Conservation (phyloP, 2,888 invertebrate genomes). For the Diadegma fenestrale region DNA sequence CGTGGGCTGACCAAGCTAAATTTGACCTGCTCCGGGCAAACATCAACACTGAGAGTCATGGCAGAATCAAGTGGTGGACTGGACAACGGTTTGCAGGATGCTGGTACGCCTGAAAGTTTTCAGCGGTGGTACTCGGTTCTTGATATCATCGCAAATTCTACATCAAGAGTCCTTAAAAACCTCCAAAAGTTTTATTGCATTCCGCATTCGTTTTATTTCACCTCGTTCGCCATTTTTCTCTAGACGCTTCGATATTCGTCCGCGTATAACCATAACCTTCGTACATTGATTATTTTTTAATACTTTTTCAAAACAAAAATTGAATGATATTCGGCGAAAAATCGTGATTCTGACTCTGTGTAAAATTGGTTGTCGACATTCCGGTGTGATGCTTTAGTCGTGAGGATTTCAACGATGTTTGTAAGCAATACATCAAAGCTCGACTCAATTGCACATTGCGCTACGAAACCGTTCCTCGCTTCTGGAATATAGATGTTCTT, state of each 20-base stretch:
- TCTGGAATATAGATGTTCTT: conserved; percentile 70
- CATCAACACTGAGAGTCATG: neutral
- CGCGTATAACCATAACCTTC: neutral
- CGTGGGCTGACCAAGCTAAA: conserved; percentile 34
- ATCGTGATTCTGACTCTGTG: conserved; percentile 15
- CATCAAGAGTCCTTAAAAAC: neutral
- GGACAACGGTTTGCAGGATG: neutral
- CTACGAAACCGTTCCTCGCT: conserved; percentile 66
- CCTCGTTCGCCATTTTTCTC: neutral
- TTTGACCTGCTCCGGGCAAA: conserved; percentile 14
- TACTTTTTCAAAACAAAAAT: neutral
- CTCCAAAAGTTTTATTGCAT: neutral
- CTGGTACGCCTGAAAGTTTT: neutral
- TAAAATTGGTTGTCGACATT: conserved; percentile 65
- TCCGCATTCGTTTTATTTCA: neutral
- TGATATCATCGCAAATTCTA: conserved; percentile 10
- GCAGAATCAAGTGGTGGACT: conserved; percentile 1
- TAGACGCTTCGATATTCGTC: neutral
- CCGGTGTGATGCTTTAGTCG: conserved; percentile 49
- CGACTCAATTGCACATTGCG: conserved; percentile 76
- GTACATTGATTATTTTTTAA: neutral
- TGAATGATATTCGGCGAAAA: neutral
- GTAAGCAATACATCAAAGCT: conserved; percentile 72
- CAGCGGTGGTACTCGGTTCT: neutral
- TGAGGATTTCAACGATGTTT: conserved; percentile 60